These are phyloP conservation scores for Thunnus thynnus DNA, from an alignment of 2,113 vertebrate genomes.

Conservation along the genomic window DNA sequence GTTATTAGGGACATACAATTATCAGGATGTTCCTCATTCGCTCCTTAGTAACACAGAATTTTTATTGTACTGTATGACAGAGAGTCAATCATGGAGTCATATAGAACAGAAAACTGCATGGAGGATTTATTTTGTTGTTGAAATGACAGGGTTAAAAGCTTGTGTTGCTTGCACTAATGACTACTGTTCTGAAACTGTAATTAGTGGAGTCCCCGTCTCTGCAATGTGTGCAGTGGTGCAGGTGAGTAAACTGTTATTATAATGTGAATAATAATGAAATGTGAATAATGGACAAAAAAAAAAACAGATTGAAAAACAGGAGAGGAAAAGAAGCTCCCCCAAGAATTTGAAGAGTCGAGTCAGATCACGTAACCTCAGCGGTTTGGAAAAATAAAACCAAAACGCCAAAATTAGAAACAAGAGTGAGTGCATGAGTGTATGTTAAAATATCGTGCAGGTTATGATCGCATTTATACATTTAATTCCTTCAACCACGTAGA, in stretches of 20 bases:
- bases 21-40: too few relatives aligned
- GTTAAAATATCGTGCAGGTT: slow-evolving; percentile 6
- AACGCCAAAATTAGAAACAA: background rate
- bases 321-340: background rate
- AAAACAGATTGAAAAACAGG: too few relatives aligned
- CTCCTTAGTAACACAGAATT: too few relatives aligned
- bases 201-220: background rate
- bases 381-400: background rate
- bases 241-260: slow-evolving; percentile 20
- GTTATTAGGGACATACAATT: too few relatives aligned
- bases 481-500: background rate
- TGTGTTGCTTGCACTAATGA: background rate
- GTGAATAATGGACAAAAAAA: background rate
- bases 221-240: slow-evolving; percentile 4
- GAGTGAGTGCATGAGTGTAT: background rate
- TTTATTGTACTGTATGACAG: too few relatives aligned
- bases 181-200: background rate
- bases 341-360: background rate
- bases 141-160: background rate
- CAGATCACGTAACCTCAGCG: background rate
- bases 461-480: slow-evolving; percentile 8
- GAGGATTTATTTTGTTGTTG: background rate
- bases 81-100: too few relatives aligned
- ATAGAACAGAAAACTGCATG: background rate
- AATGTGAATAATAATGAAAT: background rate